phyloP scores from a whole-genome alignment of 1,140 invertebrate species.

The Amyelois transitella region DNA sequence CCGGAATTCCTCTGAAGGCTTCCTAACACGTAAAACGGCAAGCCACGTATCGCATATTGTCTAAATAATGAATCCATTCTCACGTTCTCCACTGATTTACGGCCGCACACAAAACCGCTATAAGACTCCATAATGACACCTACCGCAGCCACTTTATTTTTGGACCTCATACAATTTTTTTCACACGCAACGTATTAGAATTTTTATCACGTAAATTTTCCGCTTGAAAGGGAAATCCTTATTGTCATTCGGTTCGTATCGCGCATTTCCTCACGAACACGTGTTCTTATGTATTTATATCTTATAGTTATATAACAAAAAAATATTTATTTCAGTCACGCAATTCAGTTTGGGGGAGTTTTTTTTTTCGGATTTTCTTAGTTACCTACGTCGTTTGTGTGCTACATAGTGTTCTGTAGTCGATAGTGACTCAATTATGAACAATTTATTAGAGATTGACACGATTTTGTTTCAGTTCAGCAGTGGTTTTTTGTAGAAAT shows the following conservation, averaged over 20 bases:
- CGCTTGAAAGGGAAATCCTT: constrained; percentile 67
- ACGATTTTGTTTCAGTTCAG: neutral
- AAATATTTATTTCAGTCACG: constrained; percentile 64
- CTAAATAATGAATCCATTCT: constrained; percentile 66
- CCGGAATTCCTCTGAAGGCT: neutral
- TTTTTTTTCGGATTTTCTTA: constrained; percentile 52
- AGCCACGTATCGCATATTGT: constrained; percentile 39
- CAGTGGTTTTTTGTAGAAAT: neutral
- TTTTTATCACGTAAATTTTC: constrained; percentile 73
- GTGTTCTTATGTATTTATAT: constrained; percentile 57
- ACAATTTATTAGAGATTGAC: constrained; percentile 40
- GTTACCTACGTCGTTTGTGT: constrained; percentile 12
- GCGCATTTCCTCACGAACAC: constrained; percentile 65
- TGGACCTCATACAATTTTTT: constrained; percentile 64
- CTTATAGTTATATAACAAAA: constrained; percentile 32
- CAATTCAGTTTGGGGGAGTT: constrained; percentile 48
- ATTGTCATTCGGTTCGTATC: constrained; percentile 63
- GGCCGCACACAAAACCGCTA: constrained; percentile 49
- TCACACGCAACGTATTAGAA: constrained; percentile 68
- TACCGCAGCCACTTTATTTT: constrained; percentile 72
- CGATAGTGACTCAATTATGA: constrained; percentile 44
- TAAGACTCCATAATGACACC: constrained; percentile 64
- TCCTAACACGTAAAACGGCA: constrained; percentile 20
- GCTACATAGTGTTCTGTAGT: constrained; percentile 21
- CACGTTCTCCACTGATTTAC: constrained; percentile 66